Evolutionary conservation across 2,888 invertebrate genomes (phyloP), one percentile per base, ranked within the genome.

Genomic region (Rhagonycha fulva): DNA sequence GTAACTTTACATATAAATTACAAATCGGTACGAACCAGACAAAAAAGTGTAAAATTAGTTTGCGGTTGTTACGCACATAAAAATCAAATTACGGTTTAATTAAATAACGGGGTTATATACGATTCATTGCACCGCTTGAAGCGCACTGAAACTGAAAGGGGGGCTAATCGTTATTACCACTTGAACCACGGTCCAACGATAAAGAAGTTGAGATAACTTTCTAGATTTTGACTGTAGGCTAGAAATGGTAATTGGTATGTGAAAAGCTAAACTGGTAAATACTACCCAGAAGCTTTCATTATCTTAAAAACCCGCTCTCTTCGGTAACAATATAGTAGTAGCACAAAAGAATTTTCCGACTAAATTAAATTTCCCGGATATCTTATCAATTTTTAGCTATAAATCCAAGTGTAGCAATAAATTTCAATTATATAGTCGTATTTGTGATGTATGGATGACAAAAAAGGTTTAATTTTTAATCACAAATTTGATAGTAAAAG

Each of bases 61-160:
- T 70, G 74, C 61, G 74, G 69, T 63, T 70, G 69, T 62, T 66
- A 74, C 70, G 70, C 70, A 66, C 28, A 71, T 62, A 75, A 75
- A 74, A 75, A 71, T 63, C 75, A 75, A 75, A 70, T 75, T 68
- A 23, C 66, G 68, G 32, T 61, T 79, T 80, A 80, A 81, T 80
- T 79, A 79, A 76, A 74, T 81, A 80, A 81, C 79, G 70, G 79
- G 78, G 79, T 81, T 80, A 81, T 69, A 30, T 76, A 76, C 80
- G 78, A 78, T 69, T 80, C 79, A 80, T 81, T 81, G 81, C 77
- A 28, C 61, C 63, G 71, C 61, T 68, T 70, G 74, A 62, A 75
- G 70, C 61, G 69, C 28, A 67, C 23, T 61, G 61, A 71, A 68
- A 28, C 68, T 14, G 30, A 62, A 28, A 62, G 28, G 67, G 75